A percentile compares a stretch with the other conserved stretches of the same genome.
Conservation (phyloP, 2,113 vertebrate species). For the Calypte anna region DNA sequence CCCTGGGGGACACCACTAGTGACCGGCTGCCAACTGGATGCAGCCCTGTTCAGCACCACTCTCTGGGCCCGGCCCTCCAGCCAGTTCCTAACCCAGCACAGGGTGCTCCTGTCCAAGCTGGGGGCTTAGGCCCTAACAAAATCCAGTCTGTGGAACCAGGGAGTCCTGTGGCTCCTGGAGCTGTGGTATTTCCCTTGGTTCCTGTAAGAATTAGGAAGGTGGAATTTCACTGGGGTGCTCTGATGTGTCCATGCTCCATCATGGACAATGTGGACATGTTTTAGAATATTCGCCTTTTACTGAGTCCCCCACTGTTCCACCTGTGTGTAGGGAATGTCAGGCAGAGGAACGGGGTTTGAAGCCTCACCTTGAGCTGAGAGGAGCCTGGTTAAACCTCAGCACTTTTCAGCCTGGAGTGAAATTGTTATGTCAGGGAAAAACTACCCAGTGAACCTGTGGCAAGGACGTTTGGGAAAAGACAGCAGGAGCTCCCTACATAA, state of each 20-base stretch:
- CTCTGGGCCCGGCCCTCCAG: too few species aligned
- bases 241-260: background rate
- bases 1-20: too few species aligned
- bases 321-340: background rate
- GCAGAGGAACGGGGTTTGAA: background rate
- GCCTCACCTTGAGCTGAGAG: background rate
- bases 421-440: background rate
- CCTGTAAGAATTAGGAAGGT: fast-evolving
- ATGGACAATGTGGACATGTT: too few species aligned
- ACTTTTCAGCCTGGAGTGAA: background rate
- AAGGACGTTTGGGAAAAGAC: background rate
- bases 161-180: background rate
- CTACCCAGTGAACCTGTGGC: fast-evolving
- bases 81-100: too few species aligned
- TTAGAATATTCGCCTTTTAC: background rate
- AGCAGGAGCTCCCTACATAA: background rate
- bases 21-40: too few species aligned
- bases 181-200: background rate
- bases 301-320: background rate
- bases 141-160: fast-evolving
- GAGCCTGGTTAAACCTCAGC: background rate
- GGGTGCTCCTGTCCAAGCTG: too few species aligned
- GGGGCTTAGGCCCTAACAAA: background rate
- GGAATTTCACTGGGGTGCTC: fast-evolving
- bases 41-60: too few species aligned